phyloP scores from a whole-genome alignment of 1,140 invertebrate genomes.

The Sitophilus oryzae region DNA sequence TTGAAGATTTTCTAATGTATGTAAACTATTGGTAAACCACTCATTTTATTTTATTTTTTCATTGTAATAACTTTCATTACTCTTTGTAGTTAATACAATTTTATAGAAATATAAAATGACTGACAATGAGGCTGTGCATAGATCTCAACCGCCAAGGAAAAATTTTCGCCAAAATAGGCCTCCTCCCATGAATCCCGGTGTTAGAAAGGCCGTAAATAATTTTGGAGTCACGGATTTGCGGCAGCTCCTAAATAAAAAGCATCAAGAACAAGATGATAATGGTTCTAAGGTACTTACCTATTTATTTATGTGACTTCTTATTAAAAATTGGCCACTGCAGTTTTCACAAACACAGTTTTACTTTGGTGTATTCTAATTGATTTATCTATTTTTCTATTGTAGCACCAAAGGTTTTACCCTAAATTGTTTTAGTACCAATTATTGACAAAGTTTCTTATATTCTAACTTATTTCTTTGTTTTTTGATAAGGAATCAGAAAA shows the following conservation, averaged over 20 bases:
- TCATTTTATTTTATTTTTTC: too few species aligned
- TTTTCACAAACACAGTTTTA: neutral
- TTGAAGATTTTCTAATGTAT: too few species aligned
- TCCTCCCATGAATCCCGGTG: constrained; percentile 7
- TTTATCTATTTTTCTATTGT: neutral
- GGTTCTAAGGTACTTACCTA: too few species aligned
- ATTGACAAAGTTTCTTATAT: neutral
- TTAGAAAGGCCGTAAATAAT: constrained; percentile 19
- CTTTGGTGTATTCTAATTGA: neutral
- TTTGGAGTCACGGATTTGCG: constrained; percentile 29
- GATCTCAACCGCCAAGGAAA: neutral
- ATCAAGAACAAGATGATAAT: constrained; percentile 16
- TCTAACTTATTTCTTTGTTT: neutral
- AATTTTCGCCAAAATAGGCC: neutral
- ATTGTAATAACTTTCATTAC: neutral
- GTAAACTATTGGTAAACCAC: too few species aligned
- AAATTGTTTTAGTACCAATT: too few species aligned
- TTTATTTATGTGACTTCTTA: too few species aligned
- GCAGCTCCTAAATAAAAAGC: constrained; percentile 28
- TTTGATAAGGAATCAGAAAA: neutral
- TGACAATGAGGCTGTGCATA: neutral
- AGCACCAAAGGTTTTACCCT: too few species aligned
- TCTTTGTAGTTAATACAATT: neutral
- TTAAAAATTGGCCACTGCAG: too few species aligned
- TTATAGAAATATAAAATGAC: neutral